phyloP scores from a whole-genome alignment of 2,797 vertebrate species.

The Scomberomorus guttatus region DNA sequence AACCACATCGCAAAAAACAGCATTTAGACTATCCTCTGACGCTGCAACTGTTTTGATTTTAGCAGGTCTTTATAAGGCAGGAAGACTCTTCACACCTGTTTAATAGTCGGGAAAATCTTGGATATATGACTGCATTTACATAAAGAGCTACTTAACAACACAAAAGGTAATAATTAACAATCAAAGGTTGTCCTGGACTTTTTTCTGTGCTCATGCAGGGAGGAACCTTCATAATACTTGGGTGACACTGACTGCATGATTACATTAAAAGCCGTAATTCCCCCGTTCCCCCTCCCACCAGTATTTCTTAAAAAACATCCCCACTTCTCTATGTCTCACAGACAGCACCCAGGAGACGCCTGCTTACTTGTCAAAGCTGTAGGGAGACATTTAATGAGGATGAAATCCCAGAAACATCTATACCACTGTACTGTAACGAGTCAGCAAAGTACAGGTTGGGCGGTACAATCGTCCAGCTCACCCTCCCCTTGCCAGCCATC shows the following conservation, averaged over 20 bases:
- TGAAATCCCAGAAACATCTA: conserved; percentile 15
- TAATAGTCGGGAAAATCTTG: neutral
- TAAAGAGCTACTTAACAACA: neutral
- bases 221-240: neutral
- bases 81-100: neutral
- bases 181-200: conserved; percentile 5
- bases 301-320: conserved; percentile 1
- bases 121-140: neutral
- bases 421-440: neutral
- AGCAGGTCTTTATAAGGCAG: neutral
- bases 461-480: too few relatives aligned
- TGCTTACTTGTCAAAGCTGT: conserved; percentile 11
- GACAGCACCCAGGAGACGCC: conserved; percentile 3
- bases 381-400: conserved; percentile 43
- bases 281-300: neutral
- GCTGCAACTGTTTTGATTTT: neutral
- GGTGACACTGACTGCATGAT: neutral
- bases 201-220: conserved; percentile 1
- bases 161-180: neutral
- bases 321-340: neutral
- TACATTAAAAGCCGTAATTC: conserved; percentile 20
- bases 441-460: too few relatives aligned
- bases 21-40: neutral
- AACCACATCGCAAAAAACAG: too few relatives aligned
- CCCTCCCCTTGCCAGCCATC: too few relatives aligned